These are phyloP conservation scores for Heliconius hermathena DNA, from an alignment of 1,140 invertebrate genomes.

Conservation along the genomic window DNA sequence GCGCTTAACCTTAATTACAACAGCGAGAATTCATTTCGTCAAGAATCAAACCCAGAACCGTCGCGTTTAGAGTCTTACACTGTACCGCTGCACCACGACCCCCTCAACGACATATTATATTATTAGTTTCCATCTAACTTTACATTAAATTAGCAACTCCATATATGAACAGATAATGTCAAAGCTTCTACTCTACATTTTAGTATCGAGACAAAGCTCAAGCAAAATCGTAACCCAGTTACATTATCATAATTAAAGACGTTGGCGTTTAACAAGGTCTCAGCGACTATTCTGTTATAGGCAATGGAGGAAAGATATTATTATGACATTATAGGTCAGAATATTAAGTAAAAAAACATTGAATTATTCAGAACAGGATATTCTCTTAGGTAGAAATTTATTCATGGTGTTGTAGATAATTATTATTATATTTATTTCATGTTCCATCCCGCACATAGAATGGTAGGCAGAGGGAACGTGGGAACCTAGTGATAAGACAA, in stretches of 20 bases:
- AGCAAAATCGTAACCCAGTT: neutral
- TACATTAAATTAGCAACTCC: neutral
- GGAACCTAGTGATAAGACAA: neutral
- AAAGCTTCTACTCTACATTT: neutral
- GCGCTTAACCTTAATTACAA: too few relatives aligned
- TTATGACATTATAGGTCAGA: neutral
- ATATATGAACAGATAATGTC: neutral
- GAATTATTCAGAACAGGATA: neutral
- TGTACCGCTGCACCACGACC: too few relatives aligned
- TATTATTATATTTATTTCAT: neutral
- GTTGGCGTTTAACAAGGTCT: conserved; percentile 8
- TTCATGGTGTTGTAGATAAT: neutral
- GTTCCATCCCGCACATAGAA: too few relatives aligned
- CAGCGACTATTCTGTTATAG: neutral
- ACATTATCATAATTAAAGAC: conserved; percentile 14
- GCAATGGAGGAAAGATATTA: neutral
- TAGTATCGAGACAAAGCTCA: neutral
- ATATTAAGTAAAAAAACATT: neutral
- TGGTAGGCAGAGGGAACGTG: neutral
- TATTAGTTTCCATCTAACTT: too few relatives aligned
- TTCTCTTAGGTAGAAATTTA: neutral
- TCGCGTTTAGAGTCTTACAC: too few relatives aligned
- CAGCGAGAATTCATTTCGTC: too few relatives aligned
- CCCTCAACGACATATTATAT: too few relatives aligned
- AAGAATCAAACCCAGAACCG: too few relatives aligned